Conservation (phyloP, 2,888 invertebrate genomes). For the Chloromyia formosa region DNA sequence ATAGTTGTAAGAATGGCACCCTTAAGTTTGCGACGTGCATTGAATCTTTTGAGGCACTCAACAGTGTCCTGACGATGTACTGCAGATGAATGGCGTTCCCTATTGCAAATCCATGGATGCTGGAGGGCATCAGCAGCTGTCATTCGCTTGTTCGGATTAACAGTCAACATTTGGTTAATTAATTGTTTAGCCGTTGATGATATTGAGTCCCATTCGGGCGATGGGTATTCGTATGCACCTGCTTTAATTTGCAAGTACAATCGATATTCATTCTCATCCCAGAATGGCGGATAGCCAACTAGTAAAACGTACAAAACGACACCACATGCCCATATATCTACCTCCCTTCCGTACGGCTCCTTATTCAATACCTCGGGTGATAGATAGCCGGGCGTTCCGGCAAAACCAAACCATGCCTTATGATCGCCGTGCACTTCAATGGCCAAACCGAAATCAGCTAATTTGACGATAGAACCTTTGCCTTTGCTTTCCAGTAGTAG, state of each 20-base stretch:
- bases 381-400: slow-evolving; percentile 98
- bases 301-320: slow-evolving; percentile 98
- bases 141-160: slow-evolving; percentile 98
- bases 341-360: slow-evolving; percentile 99
- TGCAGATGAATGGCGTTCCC: slow-evolving; percentile 98
- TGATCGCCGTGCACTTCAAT: slow-evolving; percentile 99
- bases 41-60: slow-evolving; percentile 99
- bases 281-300: slow-evolving; percentile 99
- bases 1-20: slow-evolving; percentile 99
- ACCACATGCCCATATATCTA: slow-evolving; percentile 99
- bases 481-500: slow-evolving; percentile 98
- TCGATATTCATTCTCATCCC: slow-evolving; percentile 99
- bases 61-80: slow-evolving; percentile 99
- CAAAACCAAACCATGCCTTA: slow-evolving; percentile 99
- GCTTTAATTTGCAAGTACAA: slow-evolving; percentile 99
- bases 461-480: slow-evolving; percentile 99
- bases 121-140: slow-evolving; percentile 98
- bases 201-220: slow-evolving; percentile 99
- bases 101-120: slow-evolving; percentile 99
- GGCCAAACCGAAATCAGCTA: slow-evolving; percentile 99
- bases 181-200: slow-evolving; percentile 99
- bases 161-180: slow-evolving; percentile 99
- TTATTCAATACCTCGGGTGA: slow-evolving; percentile 99
- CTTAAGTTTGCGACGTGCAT: slow-evolving; percentile 99
- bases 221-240: slow-evolving; percentile 99